Evolutionary conservation across 2,888 invertebrate genomes (phyloP), one percentile per base, ranked within the genome.

Genomic region (Hypomecis punctinalis): DNA sequence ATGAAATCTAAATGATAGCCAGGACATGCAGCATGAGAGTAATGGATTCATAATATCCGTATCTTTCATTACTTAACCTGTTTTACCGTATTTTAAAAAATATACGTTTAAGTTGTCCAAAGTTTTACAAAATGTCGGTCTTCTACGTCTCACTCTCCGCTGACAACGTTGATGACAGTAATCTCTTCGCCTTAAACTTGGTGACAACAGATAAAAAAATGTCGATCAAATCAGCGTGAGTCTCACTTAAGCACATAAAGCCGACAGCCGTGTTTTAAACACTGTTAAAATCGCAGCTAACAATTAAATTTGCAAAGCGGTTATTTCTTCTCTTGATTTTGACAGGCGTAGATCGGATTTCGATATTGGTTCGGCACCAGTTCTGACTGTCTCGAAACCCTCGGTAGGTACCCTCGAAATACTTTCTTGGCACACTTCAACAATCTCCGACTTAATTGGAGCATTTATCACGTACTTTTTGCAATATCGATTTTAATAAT

Each of bases 391-490:
- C 53, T 68, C 49, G 45, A 48, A 33, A 48, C 48, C 48, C 35
- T 23, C 40, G 10, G 56, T 65, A 54, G 10, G 56, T 65, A 54
- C 47, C 63, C 46, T 54, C 64, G 60, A 77, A 83, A 79, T 70
- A 73, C 80, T 81, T 83, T 77, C 70, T 71, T 77, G 70, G 65
- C 66, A 82, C 80, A 78, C 76, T 84, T 75, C 78, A 74, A 79
- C 82, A 80, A 82, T 85, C 86, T 78, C 77, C 77, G 80, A 82
- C 78, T 77, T 79, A 88, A 85, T 80, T 85, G 81, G 88, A 82
- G 76, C 87, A 82, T 74, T 80, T 80, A 79, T 78, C 73, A 68
- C 72, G 49, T 56, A 64, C 39, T 68, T 81, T 83, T 83, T 77
- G 83, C 84, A 82, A 79, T 67, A 74, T 61, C 61, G 57, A 61